These are phyloP conservation scores for Cotesia typhae DNA, from an alignment of 1,140 invertebrate species.

Conservation along the genomic window DNA sequence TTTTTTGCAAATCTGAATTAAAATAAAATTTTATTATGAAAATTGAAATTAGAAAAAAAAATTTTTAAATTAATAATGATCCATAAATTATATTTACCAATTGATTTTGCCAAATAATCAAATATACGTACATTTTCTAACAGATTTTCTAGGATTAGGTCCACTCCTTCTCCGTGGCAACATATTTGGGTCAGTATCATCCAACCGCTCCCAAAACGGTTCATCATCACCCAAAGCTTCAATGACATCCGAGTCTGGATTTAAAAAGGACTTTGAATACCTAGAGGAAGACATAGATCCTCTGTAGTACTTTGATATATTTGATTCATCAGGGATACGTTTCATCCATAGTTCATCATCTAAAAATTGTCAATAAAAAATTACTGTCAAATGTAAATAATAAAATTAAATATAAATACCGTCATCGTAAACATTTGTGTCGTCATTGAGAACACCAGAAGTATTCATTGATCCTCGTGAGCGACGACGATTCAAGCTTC, in stretches of 20 bases:
- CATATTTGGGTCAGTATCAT: conserved; percentile 4
- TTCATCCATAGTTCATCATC: not conserved
- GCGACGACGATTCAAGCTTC: conserved; percentile 28
- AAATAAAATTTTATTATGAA: no score
- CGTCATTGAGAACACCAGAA: conserved; percentile 27
- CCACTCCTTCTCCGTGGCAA: not conserved
- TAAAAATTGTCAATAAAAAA: not conserved
- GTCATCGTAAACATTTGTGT: conserved; percentile 21
- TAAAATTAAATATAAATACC: conserved; percentile 6
- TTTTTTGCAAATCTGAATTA: no score
- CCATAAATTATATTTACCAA: no score
- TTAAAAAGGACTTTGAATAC: not conserved
- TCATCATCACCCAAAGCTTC: not conserved
- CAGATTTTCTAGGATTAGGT: not conserved
- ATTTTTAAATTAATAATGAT: no score
- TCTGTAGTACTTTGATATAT: no score
- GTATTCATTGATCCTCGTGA: conserved; percentile 28
- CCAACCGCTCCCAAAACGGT: not conserved
- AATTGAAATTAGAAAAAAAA: no score
- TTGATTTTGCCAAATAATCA: no score
- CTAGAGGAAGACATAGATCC: no score
- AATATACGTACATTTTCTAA: not conserved
- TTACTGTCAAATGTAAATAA: not conserved
- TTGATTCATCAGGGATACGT: not conserved
- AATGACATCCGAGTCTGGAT: not conserved